Evolutionary conservation across 1,140 invertebrate species (phyloP), one percentile per base, ranked within the genome.

Genomic region (Acromyrmex echinatior): DNA sequence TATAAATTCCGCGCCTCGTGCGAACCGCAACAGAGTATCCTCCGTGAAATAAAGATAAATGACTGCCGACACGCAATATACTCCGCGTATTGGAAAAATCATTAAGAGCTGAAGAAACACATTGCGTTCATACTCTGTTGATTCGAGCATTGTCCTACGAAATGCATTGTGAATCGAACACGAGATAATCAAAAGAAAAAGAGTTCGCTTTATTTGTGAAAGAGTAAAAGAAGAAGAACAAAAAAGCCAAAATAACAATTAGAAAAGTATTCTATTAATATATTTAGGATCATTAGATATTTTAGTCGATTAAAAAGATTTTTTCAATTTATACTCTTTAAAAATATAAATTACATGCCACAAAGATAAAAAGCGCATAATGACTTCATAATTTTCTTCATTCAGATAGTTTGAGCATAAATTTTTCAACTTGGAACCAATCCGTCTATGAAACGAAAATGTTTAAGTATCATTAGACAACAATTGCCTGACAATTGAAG

Each of bases 1-100:
- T 93, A 93, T 91, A 91, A 91, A 92, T 93, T 92, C 89, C 89
- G 58, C 35, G 86, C 71, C 86, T 90, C 86, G 88, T 86, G 87
- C 89, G 86, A 87, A 88, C 86, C 87, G 86, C 87, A 68, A 84
- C 85, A 85, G 85, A 68, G 65, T 90, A 89, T 85, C 65, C 68
- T 68, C 35, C 74, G 62, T 21, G 73, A 91, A 92, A 90, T 87
- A 77, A 90, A 87, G 86, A 91, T 85, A 77, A 86, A 90, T 85
- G 60, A 85, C 70, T 68, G 39, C 16, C 86, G 86, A 14, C 81
- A 79, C 60, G 82, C 82, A 62, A 74, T 73, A 82, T 58, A 53
- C 39, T 58, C 39, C 39, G 39, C n/a, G 56, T 84, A 79, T 78
- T 77, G 82, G 74, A 66, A 76, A 82, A 84, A 84, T 76, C 71